Percentiles rank a stretch among this genome's conserved stretches.
These are phyloP conservation scores for Eupithecia abbreviata DNA, from an alignment of 2,888 invertebrate genomes.

Conservation along the genomic window DNA sequence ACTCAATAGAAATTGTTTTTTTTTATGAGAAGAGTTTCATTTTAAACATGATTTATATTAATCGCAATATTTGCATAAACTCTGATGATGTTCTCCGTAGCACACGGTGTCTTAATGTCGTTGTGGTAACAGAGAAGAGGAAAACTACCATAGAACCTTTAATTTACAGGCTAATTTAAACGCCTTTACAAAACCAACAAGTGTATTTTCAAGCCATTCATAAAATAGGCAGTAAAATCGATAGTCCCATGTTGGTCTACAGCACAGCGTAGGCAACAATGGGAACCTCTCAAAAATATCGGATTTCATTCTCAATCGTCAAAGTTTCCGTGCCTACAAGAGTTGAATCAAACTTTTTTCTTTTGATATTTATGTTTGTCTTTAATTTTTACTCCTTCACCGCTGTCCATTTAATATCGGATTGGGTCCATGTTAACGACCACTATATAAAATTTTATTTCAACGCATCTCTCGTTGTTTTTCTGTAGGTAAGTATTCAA, in stretches of 20 bases:
- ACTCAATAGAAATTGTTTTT: not conserved
- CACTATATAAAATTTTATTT: conserved; percentile 83
- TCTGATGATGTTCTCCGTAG: not conserved
- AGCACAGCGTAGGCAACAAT: conserved; percentile 65
- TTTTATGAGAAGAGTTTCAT: not conserved
- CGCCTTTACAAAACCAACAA: conserved; percentile 33
- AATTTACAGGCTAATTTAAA: conserved; percentile 33
- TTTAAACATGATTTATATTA: not conserved
- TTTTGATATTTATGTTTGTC: conserved; percentile 79
- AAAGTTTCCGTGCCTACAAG: conserved; percentile 59
- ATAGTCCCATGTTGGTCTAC: conserved; percentile 58
- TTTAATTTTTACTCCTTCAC: conserved; percentile 81
- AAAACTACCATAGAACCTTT: conserved; percentile 26
- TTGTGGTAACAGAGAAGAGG: conserved; percentile 8
- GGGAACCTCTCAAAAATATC: conserved; percentile 72
- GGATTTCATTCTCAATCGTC: conserved; percentile 75
- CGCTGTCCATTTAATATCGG: conserved; percentile 80
- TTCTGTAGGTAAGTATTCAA: conserved; percentile 66
- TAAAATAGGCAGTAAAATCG: conserved; percentile 67
- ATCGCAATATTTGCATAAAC: not conserved
- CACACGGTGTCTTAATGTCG: conserved; percentile 8
- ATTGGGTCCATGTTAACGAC: conserved; percentile 78
- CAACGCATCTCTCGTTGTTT: conserved; percentile 69
- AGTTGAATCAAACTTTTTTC: conserved; percentile 75
- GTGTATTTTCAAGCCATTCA: conserved; percentile 63